Evolutionary conservation across 2,113 vertebrate species (phyloP).

Genomic region (Hippocampus zosterae): DNA sequence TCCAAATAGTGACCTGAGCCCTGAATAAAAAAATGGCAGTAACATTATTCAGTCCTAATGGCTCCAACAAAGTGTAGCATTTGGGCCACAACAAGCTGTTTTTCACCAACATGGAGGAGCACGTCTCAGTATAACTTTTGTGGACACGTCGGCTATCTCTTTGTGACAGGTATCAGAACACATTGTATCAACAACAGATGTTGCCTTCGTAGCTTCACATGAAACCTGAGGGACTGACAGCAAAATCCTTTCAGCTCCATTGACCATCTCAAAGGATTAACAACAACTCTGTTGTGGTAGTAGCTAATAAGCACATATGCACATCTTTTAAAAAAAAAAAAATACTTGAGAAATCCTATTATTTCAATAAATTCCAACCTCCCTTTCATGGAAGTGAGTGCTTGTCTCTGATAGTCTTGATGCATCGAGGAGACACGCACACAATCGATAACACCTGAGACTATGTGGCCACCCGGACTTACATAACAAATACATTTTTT

Average conservation of each 20-base stretch:
- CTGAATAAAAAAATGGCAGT: background rate
- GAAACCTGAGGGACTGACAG: conserved; percentile 41
- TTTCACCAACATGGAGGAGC: conserved; percentile 14
- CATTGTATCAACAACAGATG: conserved; percentile 51
- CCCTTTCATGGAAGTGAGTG: background rate
- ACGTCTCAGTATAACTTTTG: conserved; percentile 33
- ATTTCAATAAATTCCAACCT: conserved; percentile 5
- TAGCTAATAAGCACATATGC: conserved; percentile 2
- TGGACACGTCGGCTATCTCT: conserved; percentile 25
- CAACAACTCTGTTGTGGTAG: conserved; percentile 13
- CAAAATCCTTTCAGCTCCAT: conserved; percentile 30
- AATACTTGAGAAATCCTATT: conserved; percentile 1
- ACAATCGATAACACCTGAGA: conserved; percentile 36
- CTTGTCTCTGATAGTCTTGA: conserved; percentile 18
- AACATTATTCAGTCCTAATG: background rate
- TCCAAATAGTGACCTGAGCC: background rate
- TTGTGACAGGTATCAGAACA: conserved; percentile 50
- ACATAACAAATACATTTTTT: conserved; percentile 33
- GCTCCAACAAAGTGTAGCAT: background rate
- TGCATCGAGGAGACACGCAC: conserved; percentile 12
- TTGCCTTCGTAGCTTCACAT: conserved; percentile 45
- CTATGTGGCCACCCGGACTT: conserved; percentile 28
- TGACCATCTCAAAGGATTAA: conserved; percentile 26
- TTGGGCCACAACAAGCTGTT: conserved; percentile 11
- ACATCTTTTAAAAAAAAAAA: background rate